phyloP scores from a whole-genome alignment of 92 coral and sea anemone genomes.

The Porites rus region DNA sequence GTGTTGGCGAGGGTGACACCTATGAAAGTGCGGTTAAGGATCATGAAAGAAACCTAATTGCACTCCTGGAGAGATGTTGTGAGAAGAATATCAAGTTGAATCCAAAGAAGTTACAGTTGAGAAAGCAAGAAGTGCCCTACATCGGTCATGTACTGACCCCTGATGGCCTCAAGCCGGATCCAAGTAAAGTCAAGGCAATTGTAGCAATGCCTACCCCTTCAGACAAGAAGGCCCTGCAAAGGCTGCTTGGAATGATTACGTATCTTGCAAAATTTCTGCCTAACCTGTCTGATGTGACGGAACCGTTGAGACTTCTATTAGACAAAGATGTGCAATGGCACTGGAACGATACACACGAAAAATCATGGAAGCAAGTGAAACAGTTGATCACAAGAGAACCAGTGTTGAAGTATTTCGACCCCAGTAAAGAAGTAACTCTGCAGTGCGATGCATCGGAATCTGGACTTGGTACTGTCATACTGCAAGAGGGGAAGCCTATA shows the following conservation, averaged over 20 bases:
- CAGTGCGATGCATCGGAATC: conserved; percentile 20
- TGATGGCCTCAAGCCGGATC: conserved; percentile 45
- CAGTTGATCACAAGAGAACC: conserved; percentile 4
- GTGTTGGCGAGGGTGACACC: conserved; percentile 9
- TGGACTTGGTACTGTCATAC: conserved; percentile 1
- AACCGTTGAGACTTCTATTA: conserved; percentile 18
- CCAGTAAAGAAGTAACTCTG: conserved; percentile 1
- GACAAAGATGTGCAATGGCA: neutral
- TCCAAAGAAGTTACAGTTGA: neutral
- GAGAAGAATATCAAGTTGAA: conserved; percentile 6
- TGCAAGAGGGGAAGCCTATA: conserved; percentile 20
- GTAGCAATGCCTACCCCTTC: conserved; percentile 37
- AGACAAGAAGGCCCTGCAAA: conserved; percentile 27
- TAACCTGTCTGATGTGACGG: conserved; percentile 32
- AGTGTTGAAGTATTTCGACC: neutral
- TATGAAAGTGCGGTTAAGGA: conserved; percentile 11
- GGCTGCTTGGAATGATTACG: conserved; percentile 34
- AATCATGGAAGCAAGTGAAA: conserved; percentile 1
- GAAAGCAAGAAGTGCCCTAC: conserved; percentile 10
- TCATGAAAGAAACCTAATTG: conserved; percentile 1
- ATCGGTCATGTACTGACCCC: neutral
- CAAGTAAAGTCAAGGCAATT: conserved; percentile 35
- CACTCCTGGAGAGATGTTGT: conserved; percentile 9
- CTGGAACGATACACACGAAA: conserved; percentile 11
- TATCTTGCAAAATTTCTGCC: conserved; percentile 48